These are phyloP conservation scores for Nebria salina DNA, from an alignment of 2,888 invertebrate species.

Conservation along the genomic window DNA sequence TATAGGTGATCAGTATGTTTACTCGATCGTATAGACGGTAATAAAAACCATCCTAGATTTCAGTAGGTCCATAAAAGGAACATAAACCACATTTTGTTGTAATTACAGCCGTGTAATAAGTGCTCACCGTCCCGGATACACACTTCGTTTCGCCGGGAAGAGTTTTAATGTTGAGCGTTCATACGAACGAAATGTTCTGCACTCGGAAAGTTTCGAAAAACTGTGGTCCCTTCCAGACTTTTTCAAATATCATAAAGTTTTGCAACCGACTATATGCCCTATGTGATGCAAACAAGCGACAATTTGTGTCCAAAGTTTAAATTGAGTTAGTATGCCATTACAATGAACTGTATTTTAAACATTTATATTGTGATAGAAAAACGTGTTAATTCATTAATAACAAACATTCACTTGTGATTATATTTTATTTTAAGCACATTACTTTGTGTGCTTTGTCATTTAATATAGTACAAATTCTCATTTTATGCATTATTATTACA, in stretches of 20 bases:
- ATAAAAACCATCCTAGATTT: constrained; percentile 1
- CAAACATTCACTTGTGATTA: background rate
- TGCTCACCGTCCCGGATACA: background rate
- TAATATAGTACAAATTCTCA: background rate
- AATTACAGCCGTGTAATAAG: constrained; percentile 1
- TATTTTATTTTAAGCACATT: background rate
- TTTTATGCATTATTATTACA: no score
- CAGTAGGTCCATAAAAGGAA: background rate
- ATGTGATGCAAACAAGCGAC: background rate
- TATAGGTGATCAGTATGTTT: background rate
- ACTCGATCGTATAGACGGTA: background rate
- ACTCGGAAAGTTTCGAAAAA: background rate
- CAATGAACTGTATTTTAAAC: background rate
- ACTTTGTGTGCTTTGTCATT: background rate
- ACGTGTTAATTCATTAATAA: background rate
- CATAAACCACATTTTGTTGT: constrained; percentile 1
- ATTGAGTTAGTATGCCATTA: background rate
- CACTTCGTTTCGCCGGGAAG: background rate
- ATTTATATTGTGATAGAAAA: background rate
- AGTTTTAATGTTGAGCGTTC: background rate
- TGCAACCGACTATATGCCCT: background rate
- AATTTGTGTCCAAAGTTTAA: background rate
- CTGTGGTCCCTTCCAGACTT: background rate
- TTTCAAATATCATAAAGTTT: constrained; percentile 1
- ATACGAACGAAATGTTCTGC: background rate